Evolutionary conservation across 2,797 vertebrate genomes (phyloP), one percentile per base, ranked within the genome.

Genomic region (Rhynchonycteris naso): DNA sequence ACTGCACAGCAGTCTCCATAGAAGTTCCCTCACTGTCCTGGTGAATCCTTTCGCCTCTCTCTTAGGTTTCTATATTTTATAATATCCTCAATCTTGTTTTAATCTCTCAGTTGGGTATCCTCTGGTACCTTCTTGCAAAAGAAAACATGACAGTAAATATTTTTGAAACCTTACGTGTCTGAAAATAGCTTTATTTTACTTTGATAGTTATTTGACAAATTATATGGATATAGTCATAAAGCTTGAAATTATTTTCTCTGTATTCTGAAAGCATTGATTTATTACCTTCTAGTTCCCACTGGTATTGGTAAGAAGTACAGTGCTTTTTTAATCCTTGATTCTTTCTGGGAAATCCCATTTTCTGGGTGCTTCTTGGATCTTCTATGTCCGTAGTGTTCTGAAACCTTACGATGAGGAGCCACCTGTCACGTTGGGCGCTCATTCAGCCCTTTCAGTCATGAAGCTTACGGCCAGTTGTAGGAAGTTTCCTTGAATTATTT

Each of bases 91-190:
- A 86, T 75, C 69, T 75, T 56, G 30, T 7, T 52, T 68, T 75
- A 35, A 21, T 21, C 22, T 26, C 66, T 85, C 2, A 11, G 54
- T 75, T 54, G 33, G 52, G 16, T 2, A 43, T 92, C 21, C 12
- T 61, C 72, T 38, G 22, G 26, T 47, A 78, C 43, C 18, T 63
- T 82, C 61, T 72, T 69, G 11, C 54, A 43, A 82, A 82, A 69
- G 30, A 82, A 82, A 80, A 28, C 59, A n/a, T 21, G 82, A 35
- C 69, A 38, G 61, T 81, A 90, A 93, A 61, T 47, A 16, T 43
- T 90, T 81, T 47, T 82, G 75, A 82, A 80, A 30, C 1, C 68
- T 68, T 76, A 4, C 0, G 0, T 90, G 43, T 82, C 61, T 68
- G 74, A 59, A 84, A 86, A 52, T 56, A 28, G 18, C 38, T 28